Evolutionary conservation across 2,888 invertebrate genomes (phyloP).

Genomic region (Junonia oenone): DNA sequence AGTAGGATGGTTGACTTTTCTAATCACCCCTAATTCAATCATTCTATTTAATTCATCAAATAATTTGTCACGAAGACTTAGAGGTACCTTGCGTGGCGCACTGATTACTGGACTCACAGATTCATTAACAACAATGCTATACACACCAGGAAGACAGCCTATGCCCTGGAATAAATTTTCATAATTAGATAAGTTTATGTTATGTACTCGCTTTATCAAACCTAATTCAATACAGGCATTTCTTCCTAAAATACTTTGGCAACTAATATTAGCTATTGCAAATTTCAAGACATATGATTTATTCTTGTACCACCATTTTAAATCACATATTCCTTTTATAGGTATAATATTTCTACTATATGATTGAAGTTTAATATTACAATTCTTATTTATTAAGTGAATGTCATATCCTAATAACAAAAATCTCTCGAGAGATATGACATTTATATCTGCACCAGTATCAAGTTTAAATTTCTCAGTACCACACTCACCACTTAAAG

Average conservation of each 20-base stretch:
- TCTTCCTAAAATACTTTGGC: slow-evolving; percentile 18
- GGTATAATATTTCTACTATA: slow-evolving; percentile 7
- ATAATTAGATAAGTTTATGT: background rate
- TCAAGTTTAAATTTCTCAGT: slow-evolving; percentile 18
- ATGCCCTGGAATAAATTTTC: background rate
- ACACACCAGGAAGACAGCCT: slow-evolving; percentile 12
- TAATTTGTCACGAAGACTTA: slow-evolving; percentile 12
- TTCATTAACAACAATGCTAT: slow-evolving; percentile 6
- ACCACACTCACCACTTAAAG: slow-evolving; percentile 14
- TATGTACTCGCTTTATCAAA: slow-evolving; percentile 8
- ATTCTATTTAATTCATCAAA: slow-evolving; percentile 10
- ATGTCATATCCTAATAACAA: background rate
- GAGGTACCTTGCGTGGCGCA: slow-evolving; percentile 13
- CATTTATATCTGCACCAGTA: slow-evolving; percentile 15
- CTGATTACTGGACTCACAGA: background rate
- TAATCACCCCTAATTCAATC: slow-evolving; percentile 12
- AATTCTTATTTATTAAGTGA: too few relatives aligned
- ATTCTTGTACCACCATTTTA: slow-evolving; percentile 15
- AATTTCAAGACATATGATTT: slow-evolving; percentile 11
- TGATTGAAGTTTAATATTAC: slow-evolving; percentile 2
- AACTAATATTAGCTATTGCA: slow-evolving; percentile 9
- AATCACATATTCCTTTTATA: slow-evolving; percentile 1
- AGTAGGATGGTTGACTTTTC: slow-evolving; percentile 15
- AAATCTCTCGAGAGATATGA: slow-evolving; percentile 5
- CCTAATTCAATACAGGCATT: slow-evolving; percentile 14